Conservation (phyloP, 2,888 invertebrate species). For the Lymantria monacha region DNA sequence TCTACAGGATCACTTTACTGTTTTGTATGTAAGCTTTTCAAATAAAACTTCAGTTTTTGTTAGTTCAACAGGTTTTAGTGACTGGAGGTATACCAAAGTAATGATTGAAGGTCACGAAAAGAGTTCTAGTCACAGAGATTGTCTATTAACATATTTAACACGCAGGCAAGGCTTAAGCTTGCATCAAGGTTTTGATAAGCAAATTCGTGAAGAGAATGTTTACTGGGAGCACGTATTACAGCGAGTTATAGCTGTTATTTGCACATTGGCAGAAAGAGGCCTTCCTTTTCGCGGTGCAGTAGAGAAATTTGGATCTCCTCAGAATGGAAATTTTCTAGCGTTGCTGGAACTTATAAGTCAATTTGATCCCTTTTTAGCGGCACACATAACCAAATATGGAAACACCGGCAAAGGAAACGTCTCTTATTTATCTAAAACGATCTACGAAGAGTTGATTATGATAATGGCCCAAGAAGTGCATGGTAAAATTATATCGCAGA, state of each 20-base stretch:
- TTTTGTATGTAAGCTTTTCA: background rate
- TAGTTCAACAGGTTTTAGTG: background rate
- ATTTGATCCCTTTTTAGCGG: constrained; percentile 3
- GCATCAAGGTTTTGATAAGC: background rate
- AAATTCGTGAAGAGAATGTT: background rate
- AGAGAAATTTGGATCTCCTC: background rate
- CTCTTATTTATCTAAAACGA: background rate
- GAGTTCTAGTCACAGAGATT: background rate
- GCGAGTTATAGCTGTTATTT: constrained; percentile 1
- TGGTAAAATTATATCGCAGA: background rate
- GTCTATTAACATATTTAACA: background rate
- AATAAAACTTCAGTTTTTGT: background rate
- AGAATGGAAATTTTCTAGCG: constrained; percentile 5
- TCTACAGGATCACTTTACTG: background rate
- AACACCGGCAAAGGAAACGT: background rate
- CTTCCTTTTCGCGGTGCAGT: constrained; percentile 1
- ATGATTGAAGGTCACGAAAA: background rate
- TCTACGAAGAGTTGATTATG: background rate
- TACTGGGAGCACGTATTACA: background rate
- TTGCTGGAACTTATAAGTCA: constrained; percentile 1
- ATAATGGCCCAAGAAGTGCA: background rate
- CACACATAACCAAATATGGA: background rate
- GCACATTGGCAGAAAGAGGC: background rate
- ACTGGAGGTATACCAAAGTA: background rate
- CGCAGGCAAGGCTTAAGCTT: background rate